phyloP scores from a whole-genome alignment of 2,888 invertebrate genomes.

The Hedya salicella region DNA sequence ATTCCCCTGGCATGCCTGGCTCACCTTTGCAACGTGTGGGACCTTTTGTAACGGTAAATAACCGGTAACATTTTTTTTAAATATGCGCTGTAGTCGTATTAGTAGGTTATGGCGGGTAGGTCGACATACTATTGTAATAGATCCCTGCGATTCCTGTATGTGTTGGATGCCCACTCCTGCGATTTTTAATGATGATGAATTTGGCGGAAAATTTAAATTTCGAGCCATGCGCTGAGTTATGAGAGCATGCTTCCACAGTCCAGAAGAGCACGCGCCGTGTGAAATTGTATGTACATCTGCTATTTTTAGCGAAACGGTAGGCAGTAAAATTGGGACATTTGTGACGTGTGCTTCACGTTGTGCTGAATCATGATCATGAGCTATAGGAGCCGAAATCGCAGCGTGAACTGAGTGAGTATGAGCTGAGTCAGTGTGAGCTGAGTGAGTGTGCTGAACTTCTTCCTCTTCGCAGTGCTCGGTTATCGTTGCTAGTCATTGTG shows the following conservation, averaged over 20 bases:
- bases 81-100: slow-evolving; percentile 10
- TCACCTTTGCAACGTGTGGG: slow-evolving; percentile 1
- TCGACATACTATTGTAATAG: slow-evolving; percentile 6
- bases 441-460: too few species aligned
- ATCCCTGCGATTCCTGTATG: slow-evolving; percentile 7
- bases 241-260: slow-evolving; percentile 6
- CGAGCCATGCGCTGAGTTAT: slow-evolving; percentile 18
- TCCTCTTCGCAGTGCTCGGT: neutral
- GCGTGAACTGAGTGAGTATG: neutral
- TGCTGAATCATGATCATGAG: too few species aligned
- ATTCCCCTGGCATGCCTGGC: too few species aligned
- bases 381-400: neutral
- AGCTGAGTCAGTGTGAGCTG: too few species aligned
- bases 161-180: slow-evolving; percentile 6
- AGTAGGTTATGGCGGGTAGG: slow-evolving; percentile 6
- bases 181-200: slow-evolving; percentile 4
- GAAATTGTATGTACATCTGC: neutral
- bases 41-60: slow-evolving; percentile 7
- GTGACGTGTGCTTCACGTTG: too few species aligned
- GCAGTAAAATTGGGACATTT: neutral
- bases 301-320: neutral
- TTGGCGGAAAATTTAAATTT: slow-evolving; percentile 1
- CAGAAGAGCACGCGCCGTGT: neutral
- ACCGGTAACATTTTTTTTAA: slow-evolving; percentile 11
- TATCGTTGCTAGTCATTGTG: neutral